Evolutionary conservation across 1,140 invertebrate species (phyloP), one percentile per base, ranked within the genome.

Genomic region (Pogonomyrmex barbatus): DNA sequence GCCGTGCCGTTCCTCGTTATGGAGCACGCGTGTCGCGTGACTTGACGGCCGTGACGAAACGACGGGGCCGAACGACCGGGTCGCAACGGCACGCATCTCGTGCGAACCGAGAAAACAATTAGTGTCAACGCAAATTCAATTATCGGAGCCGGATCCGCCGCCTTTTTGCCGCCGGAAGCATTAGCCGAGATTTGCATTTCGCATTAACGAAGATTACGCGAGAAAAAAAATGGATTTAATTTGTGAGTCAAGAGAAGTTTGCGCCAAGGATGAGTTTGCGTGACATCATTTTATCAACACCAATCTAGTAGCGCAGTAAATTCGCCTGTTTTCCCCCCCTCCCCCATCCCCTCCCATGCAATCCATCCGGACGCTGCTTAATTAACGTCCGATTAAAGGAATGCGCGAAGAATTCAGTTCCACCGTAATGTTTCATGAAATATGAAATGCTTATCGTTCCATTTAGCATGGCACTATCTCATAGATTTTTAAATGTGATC

Each of bases 1-100:
- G n/a, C 10, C 70, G 50, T n/a, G 81, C 60, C 63, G 62, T 45
- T 50, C 50, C 81, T 85, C 75, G 70, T 76, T 85, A 85, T 12
- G 77, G 17, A 30, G 39, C 36, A 81, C 47, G 75, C 82, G 63
- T 77, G 86, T 87, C 82, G 86, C 86, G 86, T 89, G 82, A 90
- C 87, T 79, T 78, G 82, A 87, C 63, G 56, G 67, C 86, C 76
- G 85, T 75, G 83, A 89, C 88, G 84, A 89, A 89, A 86, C 58
- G 84, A 75, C 78, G 73, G 60, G 73, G 60, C 56, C 77, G 67
- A 60, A 62, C 82, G 88, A 76, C 54, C 86, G 63, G 71, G 45
- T 50, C 67, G 85, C n/a, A 82, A 73, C 79, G 24, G 67, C 85
- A 83, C 68, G 77, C 79, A 75, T 73, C 30, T 73, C 79, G 54